Conservation (phyloP, 2,113 vertebrate species). For the Cryptotis parvus region DNA sequence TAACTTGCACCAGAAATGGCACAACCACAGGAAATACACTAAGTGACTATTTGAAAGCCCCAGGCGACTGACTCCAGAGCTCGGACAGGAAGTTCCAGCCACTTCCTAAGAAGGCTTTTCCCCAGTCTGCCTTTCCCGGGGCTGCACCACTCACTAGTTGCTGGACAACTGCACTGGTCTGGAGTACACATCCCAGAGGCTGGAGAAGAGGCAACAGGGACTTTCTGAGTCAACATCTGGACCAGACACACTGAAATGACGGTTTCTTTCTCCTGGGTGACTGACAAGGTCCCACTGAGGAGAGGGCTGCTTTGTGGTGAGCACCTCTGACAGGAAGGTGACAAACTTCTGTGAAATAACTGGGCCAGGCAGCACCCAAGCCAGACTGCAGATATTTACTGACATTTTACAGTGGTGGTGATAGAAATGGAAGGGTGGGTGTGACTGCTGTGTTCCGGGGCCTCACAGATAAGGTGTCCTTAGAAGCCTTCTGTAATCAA, state of each 20-base stretch:
- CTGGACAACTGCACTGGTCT: not conserved
- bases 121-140: not conserved
- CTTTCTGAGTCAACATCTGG: not conserved
- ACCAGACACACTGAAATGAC: not conserved
- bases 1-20: constrained; percentile 42
- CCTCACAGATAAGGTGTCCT: too few relatives aligned
- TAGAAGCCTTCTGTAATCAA: too few relatives aligned
- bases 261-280: not conserved
- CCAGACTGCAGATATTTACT: too few relatives aligned
- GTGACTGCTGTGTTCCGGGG: too few relatives aligned
- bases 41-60: constrained; percentile 43
- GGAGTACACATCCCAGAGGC: not conserved
- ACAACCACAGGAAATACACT: constrained; percentile 12
- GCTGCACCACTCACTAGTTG: too few relatives aligned
- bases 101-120: not conserved
- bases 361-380: not conserved
- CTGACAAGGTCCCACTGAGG: not conserved
- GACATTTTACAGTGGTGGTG: too few relatives aligned
- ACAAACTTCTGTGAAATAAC: not conserved
- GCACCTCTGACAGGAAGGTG: not conserved
- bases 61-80: not conserved
- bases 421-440: too few relatives aligned
- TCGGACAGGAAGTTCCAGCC: not conserved
- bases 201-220: not conserved
- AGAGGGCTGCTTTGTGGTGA: not conserved